phyloP scores from a whole-genome alignment of 2,113 vertebrate genomes.

The Orcinus orca region DNA sequence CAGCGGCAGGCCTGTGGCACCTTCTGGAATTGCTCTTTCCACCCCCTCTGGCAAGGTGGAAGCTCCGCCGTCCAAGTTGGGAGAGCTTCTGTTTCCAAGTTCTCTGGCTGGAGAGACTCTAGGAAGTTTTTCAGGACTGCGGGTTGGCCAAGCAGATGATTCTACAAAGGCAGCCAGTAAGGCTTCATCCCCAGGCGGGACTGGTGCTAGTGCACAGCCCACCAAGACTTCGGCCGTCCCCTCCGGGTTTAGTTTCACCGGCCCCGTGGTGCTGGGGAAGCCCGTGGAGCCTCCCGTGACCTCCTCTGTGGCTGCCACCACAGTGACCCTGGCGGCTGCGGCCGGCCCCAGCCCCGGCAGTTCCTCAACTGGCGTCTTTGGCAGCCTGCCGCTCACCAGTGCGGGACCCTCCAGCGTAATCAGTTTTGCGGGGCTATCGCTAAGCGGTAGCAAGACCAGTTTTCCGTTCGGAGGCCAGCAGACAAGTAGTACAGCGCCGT shows the following conservation, averaged over 20 bases:
- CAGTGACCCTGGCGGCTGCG: not conserved
- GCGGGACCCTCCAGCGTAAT: constrained; percentile 75
- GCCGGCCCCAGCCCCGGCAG: constrained; percentile 31
- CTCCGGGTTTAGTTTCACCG: constrained; percentile 81
- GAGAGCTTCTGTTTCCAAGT: constrained; percentile 78
- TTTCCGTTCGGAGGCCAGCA: constrained; percentile 82
- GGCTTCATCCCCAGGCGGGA: constrained; percentile 20
- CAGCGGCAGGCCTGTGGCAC: constrained; percentile 51
- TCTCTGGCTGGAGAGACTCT: constrained; percentile 90
- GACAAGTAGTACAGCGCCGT: not conserved
- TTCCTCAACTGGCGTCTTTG: constrained; percentile 59
- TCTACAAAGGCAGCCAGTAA: constrained; percentile 80
- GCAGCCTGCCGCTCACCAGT: constrained; percentile 56
- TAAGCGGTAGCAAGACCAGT: constrained; percentile 70
- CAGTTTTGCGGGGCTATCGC: constrained; percentile 76
- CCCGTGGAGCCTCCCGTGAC: constrained; percentile 71
- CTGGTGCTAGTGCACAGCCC: constrained; percentile 41
- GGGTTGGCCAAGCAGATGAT: constrained; percentile 92
- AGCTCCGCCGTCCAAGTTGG: constrained; percentile 78
- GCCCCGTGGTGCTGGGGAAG: constrained; percentile 75
- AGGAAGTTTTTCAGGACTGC: constrained; percentile 92
- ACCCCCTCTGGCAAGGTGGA: constrained; percentile 80
- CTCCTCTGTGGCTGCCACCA: accelerated
- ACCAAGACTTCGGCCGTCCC: constrained; percentile 64
- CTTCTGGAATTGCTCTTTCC: constrained; percentile 61